A percentile compares a stretch with the other conserved stretches of the same genome.
Conservation (phyloP, 2,888 invertebrate species). For the Cantharis nigra region DNA sequence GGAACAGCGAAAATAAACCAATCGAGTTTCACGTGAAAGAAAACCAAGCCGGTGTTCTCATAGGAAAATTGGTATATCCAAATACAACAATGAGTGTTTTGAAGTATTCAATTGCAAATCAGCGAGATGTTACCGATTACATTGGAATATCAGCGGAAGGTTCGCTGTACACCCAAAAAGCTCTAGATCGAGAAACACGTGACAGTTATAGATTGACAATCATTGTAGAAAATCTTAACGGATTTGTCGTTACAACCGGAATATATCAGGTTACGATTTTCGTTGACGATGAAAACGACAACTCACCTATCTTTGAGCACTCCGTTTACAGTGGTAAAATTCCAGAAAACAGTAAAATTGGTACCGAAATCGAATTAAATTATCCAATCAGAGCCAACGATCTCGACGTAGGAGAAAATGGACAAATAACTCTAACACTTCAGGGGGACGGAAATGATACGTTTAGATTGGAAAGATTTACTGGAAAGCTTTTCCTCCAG, state of each 20-base stretch:
- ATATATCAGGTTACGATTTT: constrained; percentile 80
- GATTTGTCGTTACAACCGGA: constrained; percentile 67
- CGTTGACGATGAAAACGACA: constrained; percentile 87
- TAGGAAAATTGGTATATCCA: constrained; percentile 72
- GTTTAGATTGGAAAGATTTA: constrained; percentile 69
- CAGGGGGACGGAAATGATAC: constrained; percentile 77
- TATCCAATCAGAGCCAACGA: constrained; percentile 73
- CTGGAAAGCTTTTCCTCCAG: constrained; percentile 66
- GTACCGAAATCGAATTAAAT: constrained; percentile 72
- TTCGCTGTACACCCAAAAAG: constrained; percentile 75
- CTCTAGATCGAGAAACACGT: constrained; percentile 76
- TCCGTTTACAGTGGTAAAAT: constrained; percentile 76
- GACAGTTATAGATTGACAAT: constrained; percentile 77
- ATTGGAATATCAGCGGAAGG: constrained; percentile 80
- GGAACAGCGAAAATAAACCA: constrained; percentile 68
- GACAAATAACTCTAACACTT: constrained; percentile 69
- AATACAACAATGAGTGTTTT: constrained; percentile 53
- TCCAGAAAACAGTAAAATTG: constrained; percentile 73
- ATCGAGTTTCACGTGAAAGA: constrained; percentile 78
- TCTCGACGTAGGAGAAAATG: constrained; percentile 70
- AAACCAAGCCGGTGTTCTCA: constrained; percentile 73
- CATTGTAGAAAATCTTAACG: constrained; percentile 77
- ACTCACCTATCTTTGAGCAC: constrained; percentile 78
- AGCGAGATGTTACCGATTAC: constrained; percentile 78
- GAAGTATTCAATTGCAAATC: constrained; percentile 79